Base-by-base conservation (phyloP, 2,113 vertebrate genomes). In the Gasterosteus nipponicus region DNA sequence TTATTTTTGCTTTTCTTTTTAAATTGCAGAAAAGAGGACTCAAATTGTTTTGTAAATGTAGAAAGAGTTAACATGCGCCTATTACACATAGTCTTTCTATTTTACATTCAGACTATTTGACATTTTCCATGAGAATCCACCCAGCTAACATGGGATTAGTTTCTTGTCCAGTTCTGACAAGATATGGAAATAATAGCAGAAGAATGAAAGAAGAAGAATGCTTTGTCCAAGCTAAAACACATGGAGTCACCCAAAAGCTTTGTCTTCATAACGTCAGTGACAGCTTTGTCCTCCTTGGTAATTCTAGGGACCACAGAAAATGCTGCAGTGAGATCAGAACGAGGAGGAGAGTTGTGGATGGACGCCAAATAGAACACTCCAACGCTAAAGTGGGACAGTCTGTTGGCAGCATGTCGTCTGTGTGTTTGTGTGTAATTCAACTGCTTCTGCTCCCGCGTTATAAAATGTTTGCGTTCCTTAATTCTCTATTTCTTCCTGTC, bases 291-390 rank as follows among this genome's bases (percentile, higher is more conserved):
- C 77, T 68, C 29, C n/a, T 49, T 16, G 63, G 73, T 72, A 31
- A 68, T 60, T 54, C n/a, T 57, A 80, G 62, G 77, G 63, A 84
- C 82, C 69, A 75, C 41, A 6, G 46, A 67, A 76, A 85, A 87
- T 69, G 75, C 72, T 78, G 77, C 77, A 77, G 46, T 81, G 76
- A 80, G 74, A 90, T 86, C 81, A 62, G 82, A 89, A 68, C 69
- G 59, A 81, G 68, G 77, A 84, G 78, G 54, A 84, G 81, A 84
- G 80, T 41, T 77, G 84, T 86, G 82, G 82, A 84, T 68, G 67
- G 73, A 86, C 41, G 86, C 92, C 88, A 87, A 88, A 90, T 75
- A 84, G 87, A 92, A 86, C 82, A 80, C 78, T 81, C 85, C 87
- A 59, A 75, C 82, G 82, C 75, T 81, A 86, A 91, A 92, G 78